A percentile compares a stretch with the other conserved stretches of the same genome.
phyloP scores from a whole-genome alignment of 2,797 vertebrate species.

The Scyliorhinus canicula region DNA sequence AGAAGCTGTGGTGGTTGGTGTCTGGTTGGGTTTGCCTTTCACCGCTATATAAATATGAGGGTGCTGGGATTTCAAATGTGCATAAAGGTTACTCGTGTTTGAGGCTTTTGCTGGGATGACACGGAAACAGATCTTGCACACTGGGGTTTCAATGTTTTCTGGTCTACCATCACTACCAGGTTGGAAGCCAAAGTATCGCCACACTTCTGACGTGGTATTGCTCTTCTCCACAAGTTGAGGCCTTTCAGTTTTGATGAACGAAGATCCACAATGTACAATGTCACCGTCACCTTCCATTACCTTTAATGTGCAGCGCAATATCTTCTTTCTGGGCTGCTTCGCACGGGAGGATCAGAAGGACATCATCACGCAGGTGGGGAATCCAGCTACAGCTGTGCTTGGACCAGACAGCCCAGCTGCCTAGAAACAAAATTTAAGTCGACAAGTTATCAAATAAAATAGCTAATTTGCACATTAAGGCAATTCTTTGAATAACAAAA shows the following conservation, averaged over 20 bases:
- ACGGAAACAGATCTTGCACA: conserved; percentile 35
- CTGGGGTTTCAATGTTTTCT: conserved; percentile 27
- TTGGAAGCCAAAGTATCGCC: conserved; percentile 37
- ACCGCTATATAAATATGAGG: conserved; percentile 36
- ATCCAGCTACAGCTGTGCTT: neutral
- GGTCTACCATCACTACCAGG: conserved; percentile 17
- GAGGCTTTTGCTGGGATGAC: conserved; percentile 35
- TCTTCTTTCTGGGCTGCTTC: neutral
- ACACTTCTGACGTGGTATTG: conserved; percentile 34
- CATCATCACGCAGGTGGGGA: neutral
- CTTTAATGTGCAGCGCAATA: neutral
- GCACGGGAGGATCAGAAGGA: neutral
- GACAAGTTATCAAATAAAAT: neutral
- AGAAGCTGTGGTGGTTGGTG: neutral
- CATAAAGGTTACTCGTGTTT: conserved; percentile 33
- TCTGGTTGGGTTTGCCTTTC: conserved; percentile 27
- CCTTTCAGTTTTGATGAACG: conserved; percentile 16
- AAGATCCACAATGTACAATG: conserved; percentile 27
- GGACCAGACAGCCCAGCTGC: neutral
- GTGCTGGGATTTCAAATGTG: conserved; percentile 31
- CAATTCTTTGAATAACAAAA: neutral
- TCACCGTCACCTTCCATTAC: conserved; percentile 33
- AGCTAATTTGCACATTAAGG: neutral
- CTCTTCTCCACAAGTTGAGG: conserved; percentile 33
- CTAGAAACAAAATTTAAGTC: conserved; percentile 31